phyloP scores from a whole-genome alignment of 64 coral and sea anemone genomes.

The Dendronephthya gigantea region DNA sequence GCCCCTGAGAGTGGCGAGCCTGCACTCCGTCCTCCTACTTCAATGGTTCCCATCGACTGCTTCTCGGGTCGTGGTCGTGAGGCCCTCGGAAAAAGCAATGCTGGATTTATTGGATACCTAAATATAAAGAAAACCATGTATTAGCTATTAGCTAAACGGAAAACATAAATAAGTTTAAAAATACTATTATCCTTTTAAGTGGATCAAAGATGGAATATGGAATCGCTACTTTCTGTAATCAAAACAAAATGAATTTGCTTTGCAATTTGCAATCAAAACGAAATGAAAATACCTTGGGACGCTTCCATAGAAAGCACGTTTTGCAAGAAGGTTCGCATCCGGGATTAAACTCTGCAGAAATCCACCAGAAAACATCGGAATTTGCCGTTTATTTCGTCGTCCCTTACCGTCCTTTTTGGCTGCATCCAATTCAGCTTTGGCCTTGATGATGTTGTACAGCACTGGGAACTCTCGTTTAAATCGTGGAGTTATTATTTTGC shows the following conservation, averaged over 20 bases:
- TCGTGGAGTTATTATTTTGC: background rate
- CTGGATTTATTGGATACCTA: background rate
- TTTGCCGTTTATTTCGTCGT: background rate
- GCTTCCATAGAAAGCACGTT: background rate
- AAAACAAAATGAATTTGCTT: too few species aligned
- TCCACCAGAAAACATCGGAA: background rate
- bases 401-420: background rate
- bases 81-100: background rate
- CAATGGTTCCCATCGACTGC: background rate
- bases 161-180: too few species aligned
- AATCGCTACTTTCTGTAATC: too few species aligned
- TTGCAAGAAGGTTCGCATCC: background rate
- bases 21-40: background rate
- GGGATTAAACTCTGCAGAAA: background rate
- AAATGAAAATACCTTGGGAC: background rate
- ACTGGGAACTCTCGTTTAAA: slow-evolving; percentile 3
- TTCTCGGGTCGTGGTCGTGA: background rate
- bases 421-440: background rate
- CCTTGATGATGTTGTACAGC: slow-evolving; percentile 2
- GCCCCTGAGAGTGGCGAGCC: background rate
- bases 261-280: too few species aligned
- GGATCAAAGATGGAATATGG: too few species aligned
- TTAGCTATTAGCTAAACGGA: too few species aligned
- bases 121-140: too few species aligned
- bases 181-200: too few species aligned